phyloP scores from a whole-genome alignment of 2,888 invertebrate species.

The Luffia ferchaultella region DNA sequence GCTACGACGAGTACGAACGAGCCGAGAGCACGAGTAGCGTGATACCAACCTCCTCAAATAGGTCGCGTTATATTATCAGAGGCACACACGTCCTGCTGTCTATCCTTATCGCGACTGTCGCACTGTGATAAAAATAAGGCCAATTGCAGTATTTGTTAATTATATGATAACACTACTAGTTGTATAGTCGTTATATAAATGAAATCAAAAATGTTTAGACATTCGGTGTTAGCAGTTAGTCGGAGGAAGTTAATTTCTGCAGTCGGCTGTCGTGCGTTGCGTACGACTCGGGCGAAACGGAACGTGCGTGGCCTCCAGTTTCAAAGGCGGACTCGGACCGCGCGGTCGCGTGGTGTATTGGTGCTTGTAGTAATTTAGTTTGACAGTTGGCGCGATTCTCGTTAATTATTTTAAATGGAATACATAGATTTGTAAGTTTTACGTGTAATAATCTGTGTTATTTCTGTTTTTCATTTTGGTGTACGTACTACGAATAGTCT shows the following conservation, averaged over 20 bases:
- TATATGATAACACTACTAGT: conserved; percentile 33
- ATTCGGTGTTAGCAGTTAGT: background rate
- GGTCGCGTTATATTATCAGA: background rate
- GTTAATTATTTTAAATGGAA: conserved; percentile 18
- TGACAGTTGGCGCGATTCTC: conserved; percentile 57
- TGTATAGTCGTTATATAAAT: conserved; percentile 42
- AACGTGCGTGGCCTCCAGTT: conserved; percentile 40
- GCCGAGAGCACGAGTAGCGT: no score
- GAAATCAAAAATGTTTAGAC: conserved; percentile 42
- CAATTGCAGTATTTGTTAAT: conserved; percentile 49
- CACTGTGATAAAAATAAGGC: conserved; percentile 53
- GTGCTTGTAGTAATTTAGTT: conserved; percentile 65
- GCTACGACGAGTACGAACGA: no score
- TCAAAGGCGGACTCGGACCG: conserved; percentile 59
- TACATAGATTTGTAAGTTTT: conserved; percentile 62
- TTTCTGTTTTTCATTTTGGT: conserved; percentile 48
- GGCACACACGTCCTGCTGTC: background rate
- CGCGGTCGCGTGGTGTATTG: conserved; percentile 56
- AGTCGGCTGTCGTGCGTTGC: background rate
- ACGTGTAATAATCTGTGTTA: conserved; percentile 60
- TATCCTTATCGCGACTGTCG: conserved; percentile 26
- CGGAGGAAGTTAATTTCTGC: background rate
- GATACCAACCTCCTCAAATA: background rate
- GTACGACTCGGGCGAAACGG: conserved; percentile 19
- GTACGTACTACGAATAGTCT: conserved; percentile 32